These are phyloP conservation scores for Lottia scabra DNA, from an alignment of 2,888 invertebrate genomes.

Conservation along the genomic window DNA sequence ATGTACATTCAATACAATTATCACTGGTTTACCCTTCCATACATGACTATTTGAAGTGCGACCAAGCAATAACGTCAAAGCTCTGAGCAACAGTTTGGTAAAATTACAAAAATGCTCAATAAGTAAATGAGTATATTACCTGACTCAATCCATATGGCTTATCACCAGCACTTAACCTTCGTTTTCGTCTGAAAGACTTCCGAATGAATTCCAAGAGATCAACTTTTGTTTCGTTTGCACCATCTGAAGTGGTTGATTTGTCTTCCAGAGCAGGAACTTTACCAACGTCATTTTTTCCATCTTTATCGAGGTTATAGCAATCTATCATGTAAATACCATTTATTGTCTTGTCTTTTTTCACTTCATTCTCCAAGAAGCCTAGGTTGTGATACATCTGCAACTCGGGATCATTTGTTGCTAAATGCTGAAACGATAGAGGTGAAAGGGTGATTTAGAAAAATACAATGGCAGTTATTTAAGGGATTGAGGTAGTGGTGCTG, in stretches of 20 bases:
- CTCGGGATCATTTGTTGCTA: background rate
- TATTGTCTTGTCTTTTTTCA: background rate
- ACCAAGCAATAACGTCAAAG: too few species aligned
- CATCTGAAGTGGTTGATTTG: background rate
- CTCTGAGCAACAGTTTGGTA: too few species aligned
- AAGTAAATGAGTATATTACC: background rate
- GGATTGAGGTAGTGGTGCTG: too few species aligned
- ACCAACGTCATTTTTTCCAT: background rate
- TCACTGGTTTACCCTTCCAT: too few species aligned
- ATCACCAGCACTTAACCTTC: background rate
- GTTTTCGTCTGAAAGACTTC: background rate
- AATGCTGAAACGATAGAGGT: background rate
- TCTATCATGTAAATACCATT: background rate
- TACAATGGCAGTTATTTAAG: too few species aligned
- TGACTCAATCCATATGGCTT: background rate
- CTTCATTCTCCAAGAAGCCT: background rate
- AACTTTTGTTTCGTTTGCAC: background rate
- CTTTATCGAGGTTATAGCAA: background rate
- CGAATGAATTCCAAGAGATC: background rate
- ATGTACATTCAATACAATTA: too few species aligned
- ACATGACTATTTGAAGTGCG: too few species aligned
- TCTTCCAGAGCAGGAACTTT: background rate
- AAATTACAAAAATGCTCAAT: too few species aligned
- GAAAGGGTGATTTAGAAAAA: background rate
- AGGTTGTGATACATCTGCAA: background rate